phyloP scores from a whole-genome alignment of 2,888 invertebrate species.

The Tinea semifulvella region DNA sequence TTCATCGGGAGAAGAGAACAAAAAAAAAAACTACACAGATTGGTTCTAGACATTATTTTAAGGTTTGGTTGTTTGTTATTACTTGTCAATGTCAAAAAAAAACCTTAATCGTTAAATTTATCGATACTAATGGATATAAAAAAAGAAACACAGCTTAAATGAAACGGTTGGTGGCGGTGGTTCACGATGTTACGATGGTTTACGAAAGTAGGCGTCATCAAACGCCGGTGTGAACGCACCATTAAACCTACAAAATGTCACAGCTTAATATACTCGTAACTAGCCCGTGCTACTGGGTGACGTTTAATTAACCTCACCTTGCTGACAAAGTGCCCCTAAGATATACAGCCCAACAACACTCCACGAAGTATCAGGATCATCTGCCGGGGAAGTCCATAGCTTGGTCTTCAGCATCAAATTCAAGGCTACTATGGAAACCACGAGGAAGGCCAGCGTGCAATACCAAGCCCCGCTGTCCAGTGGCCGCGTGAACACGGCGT shows the following conservation, averaged over 20 bases:
- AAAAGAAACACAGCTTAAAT: neutral
- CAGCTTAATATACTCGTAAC: too few relatives aligned
- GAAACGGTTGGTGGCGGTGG: neutral
- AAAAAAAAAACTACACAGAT: too few relatives aligned
- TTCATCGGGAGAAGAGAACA: too few relatives aligned
- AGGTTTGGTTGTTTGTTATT: too few relatives aligned
- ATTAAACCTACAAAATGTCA: too few relatives aligned
- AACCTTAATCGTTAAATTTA: neutral
- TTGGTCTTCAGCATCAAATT: slow-evolving; percentile 32
- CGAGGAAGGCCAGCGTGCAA: slow-evolving; percentile 41
- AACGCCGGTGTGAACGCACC: too few relatives aligned
- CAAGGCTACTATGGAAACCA: slow-evolving; percentile 29
- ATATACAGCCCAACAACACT: slow-evolving; percentile 54
- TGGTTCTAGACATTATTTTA: too few relatives aligned
- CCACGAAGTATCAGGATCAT: slow-evolving; percentile 39
- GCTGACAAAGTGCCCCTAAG: slow-evolving; percentile 54
- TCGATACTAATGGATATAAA: neutral
- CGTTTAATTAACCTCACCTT: slow-evolving; percentile 40
- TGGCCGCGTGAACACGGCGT: slow-evolving; percentile 71
- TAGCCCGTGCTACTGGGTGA: too few relatives aligned
- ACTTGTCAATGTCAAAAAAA: too few relatives aligned
- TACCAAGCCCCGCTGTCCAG: slow-evolving; percentile 68
- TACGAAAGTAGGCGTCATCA: too few relatives aligned
- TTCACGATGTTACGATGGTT: too few relatives aligned
- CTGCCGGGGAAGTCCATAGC: slow-evolving; percentile 21